These are phyloP conservation scores for Cyclargus thomasi DNA, from an alignment of 1,140 invertebrate species.

Conservation along the genomic window DNA sequence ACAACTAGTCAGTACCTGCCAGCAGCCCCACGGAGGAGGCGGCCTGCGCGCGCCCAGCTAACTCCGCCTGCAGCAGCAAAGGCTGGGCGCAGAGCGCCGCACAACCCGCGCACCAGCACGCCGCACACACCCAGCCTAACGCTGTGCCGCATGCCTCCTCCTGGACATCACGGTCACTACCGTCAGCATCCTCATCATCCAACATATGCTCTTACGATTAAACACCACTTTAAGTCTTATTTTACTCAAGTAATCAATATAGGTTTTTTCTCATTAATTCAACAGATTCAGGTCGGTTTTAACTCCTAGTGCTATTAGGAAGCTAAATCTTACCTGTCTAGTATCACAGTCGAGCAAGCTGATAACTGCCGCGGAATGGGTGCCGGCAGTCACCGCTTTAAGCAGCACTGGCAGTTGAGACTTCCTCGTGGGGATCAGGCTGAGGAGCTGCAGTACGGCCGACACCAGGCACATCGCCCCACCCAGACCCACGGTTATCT, in stretches of 20 bases:
- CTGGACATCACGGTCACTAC: constrained; percentile 26
- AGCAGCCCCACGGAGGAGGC: constrained; percentile 52
- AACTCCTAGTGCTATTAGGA: too few species aligned
- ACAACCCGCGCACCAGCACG: constrained; percentile 62
- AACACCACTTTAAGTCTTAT: too few species aligned
- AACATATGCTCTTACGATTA: too few species aligned
- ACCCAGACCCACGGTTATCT: constrained; percentile 52
- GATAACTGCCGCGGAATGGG: constrained; percentile 54
- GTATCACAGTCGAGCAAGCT: constrained; percentile 59
- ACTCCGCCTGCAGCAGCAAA: constrained; percentile 63
- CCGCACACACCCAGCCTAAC: constrained; percentile 54
- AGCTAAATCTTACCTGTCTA: constrained; percentile 42
- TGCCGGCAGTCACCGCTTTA: constrained; percentile 49
- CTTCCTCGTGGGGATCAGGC: constrained; percentile 39
- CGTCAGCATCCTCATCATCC: neutral
- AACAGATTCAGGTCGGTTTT: too few species aligned
- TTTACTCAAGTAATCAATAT: too few species aligned
- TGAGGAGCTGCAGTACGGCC: constrained; percentile 48
- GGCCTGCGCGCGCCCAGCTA: constrained; percentile 54
- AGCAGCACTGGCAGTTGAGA: constrained; percentile 43
- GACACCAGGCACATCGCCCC: constrained; percentile 58
- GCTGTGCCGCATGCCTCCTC: constrained; percentile 51
- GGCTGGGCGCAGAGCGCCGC: constrained; percentile 68
- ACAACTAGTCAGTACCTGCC: constrained; percentile 37
- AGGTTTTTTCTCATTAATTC: too few species aligned